phyloP scores from a whole-genome alignment of 2,797 vertebrate species.

The Fistularia commersonii region DNA sequence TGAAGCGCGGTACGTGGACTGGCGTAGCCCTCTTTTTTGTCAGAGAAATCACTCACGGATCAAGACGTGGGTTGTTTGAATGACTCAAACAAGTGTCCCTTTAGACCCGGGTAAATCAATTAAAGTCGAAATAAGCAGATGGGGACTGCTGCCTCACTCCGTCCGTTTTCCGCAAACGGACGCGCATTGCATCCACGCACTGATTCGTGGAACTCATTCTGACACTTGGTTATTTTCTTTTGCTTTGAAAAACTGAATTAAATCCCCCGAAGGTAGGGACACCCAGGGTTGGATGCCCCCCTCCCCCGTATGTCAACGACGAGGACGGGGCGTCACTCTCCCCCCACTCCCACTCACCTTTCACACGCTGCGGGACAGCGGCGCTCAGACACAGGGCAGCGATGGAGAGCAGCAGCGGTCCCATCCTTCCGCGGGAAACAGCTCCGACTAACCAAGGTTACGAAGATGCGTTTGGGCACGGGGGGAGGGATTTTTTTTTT shows the following conservation, averaged over 20 bases:
- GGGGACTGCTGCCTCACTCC: neutral
- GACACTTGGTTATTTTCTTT: no score
- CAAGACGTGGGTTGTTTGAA: neutral
- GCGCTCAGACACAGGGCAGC: slow-evolving; percentile 68
- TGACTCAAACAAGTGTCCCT: slow-evolving; percentile 32
- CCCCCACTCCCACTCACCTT: slow-evolving; percentile 66
- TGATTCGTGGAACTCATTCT: no score
- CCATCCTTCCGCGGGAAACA: slow-evolving; percentile 64
- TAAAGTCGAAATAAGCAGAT: slow-evolving; percentile 1
- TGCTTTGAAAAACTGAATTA: no score
- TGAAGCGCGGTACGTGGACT: slow-evolving; percentile 1
- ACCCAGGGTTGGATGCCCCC: no score
- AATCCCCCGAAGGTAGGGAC: no score
- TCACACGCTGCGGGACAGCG: slow-evolving; percentile 74
- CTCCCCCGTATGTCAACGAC: neutral
- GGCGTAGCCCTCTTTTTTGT: neutral
- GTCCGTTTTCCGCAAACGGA: slow-evolving; percentile 22
- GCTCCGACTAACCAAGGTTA: slow-evolving; percentile 2
- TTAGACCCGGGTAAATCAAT: slow-evolving; percentile 18
- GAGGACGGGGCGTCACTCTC: slow-evolving; percentile 31
- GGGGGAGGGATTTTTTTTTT: neutral
- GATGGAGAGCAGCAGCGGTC: slow-evolving; percentile 72
- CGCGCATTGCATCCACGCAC: neutral
- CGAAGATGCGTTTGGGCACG: neutral
- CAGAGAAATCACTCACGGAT: slow-evolving; percentile 15